Conservation (phyloP, 1,140 invertebrate genomes). For the Chymomyza costata region DNA sequence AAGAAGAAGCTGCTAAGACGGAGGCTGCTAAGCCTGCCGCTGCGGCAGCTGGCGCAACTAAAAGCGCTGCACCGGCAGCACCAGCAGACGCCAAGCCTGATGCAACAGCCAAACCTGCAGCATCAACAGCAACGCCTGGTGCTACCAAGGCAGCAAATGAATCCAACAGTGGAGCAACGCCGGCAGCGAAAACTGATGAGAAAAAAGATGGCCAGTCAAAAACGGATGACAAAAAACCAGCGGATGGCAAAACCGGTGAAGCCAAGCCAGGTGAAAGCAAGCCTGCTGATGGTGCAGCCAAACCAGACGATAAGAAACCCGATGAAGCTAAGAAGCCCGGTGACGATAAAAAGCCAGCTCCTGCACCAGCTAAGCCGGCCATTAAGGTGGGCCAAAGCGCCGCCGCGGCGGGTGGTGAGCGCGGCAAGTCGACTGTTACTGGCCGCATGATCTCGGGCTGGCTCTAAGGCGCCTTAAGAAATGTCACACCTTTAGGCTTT, state of each 20-base stretch:
- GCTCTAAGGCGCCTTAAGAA: constrained; percentile 38
- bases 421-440: constrained; percentile 70
- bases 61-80: constrained; percentile 56
- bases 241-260: constrained; percentile 28
- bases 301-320: constrained; percentile 29
- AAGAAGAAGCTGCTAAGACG: constrained; percentile 55
- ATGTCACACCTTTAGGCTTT: too few relatives aligned
- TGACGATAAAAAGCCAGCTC: constrained; percentile 41
- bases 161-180: constrained; percentile 29
- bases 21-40: constrained; percentile 45
- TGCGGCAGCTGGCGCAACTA: constrained; percentile 37
- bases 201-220: constrained; percentile 50
- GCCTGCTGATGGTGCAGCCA: constrained; percentile 6
- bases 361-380: constrained; percentile 52
- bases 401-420: constrained; percentile 69
- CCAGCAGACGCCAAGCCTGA: constrained; percentile 63
- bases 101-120: constrained; percentile 7
- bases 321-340: constrained; percentile 40
- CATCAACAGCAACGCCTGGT: constrained; percentile 19
- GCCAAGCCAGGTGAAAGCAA: constrained; percentile 32
- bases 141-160: constrained; percentile 50
- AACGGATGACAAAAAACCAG: constrained; percentile 39
- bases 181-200: constrained; percentile 52
- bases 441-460: constrained; percentile 74
- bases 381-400: constrained; percentile 72